A percentile compares a stretch with the other conserved stretches of the same genome.
Evolutionary conservation across 2,113 vertebrate genomes (phyloP).

Genomic region (Strix aluco): DNA sequence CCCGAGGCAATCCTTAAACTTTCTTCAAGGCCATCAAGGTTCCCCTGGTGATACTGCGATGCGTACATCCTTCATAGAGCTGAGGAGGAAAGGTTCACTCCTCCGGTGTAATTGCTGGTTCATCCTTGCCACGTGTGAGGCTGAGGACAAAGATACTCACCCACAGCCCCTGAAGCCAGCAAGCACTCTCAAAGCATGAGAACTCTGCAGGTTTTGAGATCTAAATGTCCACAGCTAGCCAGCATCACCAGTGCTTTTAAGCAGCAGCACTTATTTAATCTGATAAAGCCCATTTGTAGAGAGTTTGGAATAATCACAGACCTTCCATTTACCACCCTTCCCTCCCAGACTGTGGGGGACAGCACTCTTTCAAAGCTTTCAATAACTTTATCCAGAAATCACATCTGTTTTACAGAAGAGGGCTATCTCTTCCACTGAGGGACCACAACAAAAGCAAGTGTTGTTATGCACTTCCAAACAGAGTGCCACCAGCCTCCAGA

Average conservation of each 20-base stretch:
- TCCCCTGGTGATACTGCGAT: background rate
- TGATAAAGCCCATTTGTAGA: background rate
- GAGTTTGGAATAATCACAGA: background rate
- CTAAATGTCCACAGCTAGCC: background rate
- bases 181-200: background rate
- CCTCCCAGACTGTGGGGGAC: background rate
- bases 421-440: background rate
- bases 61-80: rapidly evolving
- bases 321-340: background rate
- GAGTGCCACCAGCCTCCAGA: background rate
- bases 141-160: background rate
- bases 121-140: background rate
- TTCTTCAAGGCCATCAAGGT: background rate
- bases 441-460: background rate
- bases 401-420: background rate
- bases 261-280: background rate
- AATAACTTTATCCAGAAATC: background rate
- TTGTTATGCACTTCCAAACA: rapidly evolving
- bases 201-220: background rate
- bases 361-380: background rate
- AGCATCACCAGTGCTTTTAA: background rate
- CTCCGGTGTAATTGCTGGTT: background rate
- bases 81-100: background rate
- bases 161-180: background rate
- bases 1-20: rapidly evolving